Evolutionary conservation across 1,140 invertebrate species (phyloP), one percentile per base, ranked within the genome.

Genomic region (Lanistes nyassanus): DNA sequence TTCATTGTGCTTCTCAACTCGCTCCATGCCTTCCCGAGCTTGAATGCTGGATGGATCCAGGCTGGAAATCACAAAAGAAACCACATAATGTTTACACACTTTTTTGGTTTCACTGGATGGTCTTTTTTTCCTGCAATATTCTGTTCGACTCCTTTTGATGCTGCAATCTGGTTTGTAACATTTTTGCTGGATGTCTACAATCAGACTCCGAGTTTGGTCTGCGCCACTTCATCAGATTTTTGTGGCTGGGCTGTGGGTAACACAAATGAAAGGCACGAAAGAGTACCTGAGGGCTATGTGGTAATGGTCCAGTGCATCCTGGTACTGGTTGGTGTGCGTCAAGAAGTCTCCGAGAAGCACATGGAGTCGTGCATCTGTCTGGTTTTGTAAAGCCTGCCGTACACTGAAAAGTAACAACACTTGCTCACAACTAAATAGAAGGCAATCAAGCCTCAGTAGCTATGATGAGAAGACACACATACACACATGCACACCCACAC

Each of bases 231-330:
- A 53, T 53, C 13, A 11, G 23, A 53, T 23, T 23, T 53, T 53
- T n/a, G n/a, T 23, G 51, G 51, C 51, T 53, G 51, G 13, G 23
- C 51, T 13, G 51, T 53, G 51, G n/a, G n/a, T n/a, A n/a, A n/a
- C n/a, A 13, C 51, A 53, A 23, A 53, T 13, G 51, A 53, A 23
- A 53, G 23, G 51, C 13, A 11, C 26, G 31, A 34, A 16, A 3
- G 75, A 84, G 85, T 90, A 93, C 92, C 92, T 93, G 55, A 94
- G 86, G 36, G 94, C 93, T 78, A 92, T 92, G 66, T 91, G 92
- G 83, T 93, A 94, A 82, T 94, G 93, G 82, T 94, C 91, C 42
- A 94, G 89, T 56, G 94, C 94, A 80, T 94, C 94, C 55, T 93
- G 92, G 71, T 93, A 91, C 77, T 94, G 93, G 75, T 90, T 89